Conservation (phyloP, 2,797 vertebrate genomes). For the Trematomus bernacchii region DNA sequence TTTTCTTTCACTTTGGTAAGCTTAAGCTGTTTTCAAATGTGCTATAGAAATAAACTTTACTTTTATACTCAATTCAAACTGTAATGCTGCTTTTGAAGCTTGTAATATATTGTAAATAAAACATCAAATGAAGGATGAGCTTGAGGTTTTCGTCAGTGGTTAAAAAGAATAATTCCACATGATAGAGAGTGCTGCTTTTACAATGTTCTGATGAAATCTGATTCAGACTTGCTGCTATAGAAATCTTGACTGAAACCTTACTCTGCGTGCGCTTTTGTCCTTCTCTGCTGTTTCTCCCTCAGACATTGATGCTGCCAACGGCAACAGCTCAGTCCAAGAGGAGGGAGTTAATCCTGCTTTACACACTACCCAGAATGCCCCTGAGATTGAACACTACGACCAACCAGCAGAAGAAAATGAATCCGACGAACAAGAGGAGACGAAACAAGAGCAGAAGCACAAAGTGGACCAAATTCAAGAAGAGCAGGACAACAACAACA, state of each 20-base stretch:
- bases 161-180: not conserved
- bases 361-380: conserved; percentile 54
- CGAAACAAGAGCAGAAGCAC: conserved; percentile 52
- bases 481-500: conserved; percentile 44
- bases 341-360: conserved; percentile 54
- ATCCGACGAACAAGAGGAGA: conserved; percentile 42
- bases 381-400: conserved; percentile 59
- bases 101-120: not conserved
- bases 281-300: conserved; percentile 16
- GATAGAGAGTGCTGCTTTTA: conserved; percentile 4
- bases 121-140: not conserved
- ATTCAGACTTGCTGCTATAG: not conserved
- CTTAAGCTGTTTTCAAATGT: too few species aligned
- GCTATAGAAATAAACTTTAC: not conserved
- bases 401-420: conserved; percentile 55
- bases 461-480: conserved; percentile 61
- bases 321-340: conserved; percentile 40
- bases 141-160: not conserved
- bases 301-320: conserved; percentile 56
- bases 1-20: too few species aligned
- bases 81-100: not conserved
- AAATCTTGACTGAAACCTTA: not conserved
- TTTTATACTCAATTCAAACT: not conserved
- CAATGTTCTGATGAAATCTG: conserved; percentile 1
- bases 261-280: not conserved